Evolutionary conservation across 1,140 invertebrate species (phyloP).

Genomic region (Leptopilina boulardi): DNA sequence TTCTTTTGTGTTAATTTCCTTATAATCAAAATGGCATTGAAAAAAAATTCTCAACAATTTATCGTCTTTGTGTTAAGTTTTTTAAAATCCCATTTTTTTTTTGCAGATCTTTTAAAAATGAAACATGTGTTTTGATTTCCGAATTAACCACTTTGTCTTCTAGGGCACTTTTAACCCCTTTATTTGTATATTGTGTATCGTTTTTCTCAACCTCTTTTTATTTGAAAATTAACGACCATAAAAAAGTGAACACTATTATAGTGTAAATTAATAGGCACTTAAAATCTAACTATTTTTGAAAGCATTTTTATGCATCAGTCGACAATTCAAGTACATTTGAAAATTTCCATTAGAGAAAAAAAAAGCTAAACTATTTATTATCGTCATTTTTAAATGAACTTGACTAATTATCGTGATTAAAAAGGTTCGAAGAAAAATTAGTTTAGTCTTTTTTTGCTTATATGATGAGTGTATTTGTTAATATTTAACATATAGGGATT

Average conservation of each 20-base stretch:
- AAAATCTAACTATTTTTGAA: background rate
- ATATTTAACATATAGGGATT: background rate
- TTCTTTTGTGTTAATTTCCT: too few relatives aligned
- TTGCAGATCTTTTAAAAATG: too few relatives aligned
- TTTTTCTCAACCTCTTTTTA: background rate
- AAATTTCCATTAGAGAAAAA: background rate
- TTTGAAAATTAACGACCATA: background rate
- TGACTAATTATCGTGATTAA: background rate
- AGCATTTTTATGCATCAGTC: background rate
- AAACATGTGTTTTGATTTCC: too few relatives aligned
- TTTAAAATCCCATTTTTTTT: too few relatives aligned
- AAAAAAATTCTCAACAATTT: background rate
- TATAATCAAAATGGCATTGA: background rate
- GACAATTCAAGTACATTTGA: background rate
- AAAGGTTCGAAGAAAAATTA: background rate
- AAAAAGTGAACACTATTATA: background rate
- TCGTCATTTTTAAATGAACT: background rate
- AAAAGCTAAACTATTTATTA: background rate
- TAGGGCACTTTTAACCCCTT: background rate
- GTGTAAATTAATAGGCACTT: slow-evolving; percentile 11
- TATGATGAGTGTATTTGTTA: background rate
- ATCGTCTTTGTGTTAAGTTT: too few relatives aligned
- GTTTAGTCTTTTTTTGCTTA: background rate
- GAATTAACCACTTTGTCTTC: background rate
- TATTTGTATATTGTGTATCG: background rate